phyloP scores from a whole-genome alignment of 2,797 vertebrate species.

The Sebastolobus altivelis region DNA sequence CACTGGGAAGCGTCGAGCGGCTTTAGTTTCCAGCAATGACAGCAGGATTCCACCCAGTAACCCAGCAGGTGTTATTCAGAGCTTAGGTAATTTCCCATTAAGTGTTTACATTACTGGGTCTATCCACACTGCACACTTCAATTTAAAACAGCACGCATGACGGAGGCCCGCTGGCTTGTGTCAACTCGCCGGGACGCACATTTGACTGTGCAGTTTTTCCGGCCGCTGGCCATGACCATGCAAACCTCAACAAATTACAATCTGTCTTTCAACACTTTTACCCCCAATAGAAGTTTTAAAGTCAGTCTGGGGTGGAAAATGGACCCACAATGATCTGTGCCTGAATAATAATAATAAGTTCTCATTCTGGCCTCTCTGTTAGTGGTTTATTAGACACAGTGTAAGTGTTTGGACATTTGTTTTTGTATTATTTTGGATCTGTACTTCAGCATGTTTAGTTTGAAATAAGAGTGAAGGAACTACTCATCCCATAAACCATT shows the following conservation, averaged over 20 bases:
- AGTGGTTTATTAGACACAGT: no score
- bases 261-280: background rate
- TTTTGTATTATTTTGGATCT: no score
- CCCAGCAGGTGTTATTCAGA: constrained; percentile 22
- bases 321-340: rapidly evolving
- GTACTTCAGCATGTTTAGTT: no score
- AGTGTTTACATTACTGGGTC: constrained; percentile 47
- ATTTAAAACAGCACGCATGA: constrained; percentile 55
- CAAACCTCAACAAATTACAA: constrained; percentile 48
- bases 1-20: background rate
- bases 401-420: no score
- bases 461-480: background rate
- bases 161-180: constrained; percentile 40
- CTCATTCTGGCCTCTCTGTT: no score
- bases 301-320: background rate
- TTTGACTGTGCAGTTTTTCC: constrained; percentile 62
- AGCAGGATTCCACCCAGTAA: background rate
- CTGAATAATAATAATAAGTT: background rate
- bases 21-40: constrained; percentile 5
- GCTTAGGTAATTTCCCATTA: constrained; percentile 51
- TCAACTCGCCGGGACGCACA: constrained; percentile 41
- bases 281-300: background rate
- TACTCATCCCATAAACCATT: background rate
- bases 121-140: constrained; percentile 21
- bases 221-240: constrained; percentile 47